These are phyloP conservation scores for Petrocephalus sullivani DNA, from an alignment of 2,797 vertebrate species.

Conservation along the genomic window DNA sequence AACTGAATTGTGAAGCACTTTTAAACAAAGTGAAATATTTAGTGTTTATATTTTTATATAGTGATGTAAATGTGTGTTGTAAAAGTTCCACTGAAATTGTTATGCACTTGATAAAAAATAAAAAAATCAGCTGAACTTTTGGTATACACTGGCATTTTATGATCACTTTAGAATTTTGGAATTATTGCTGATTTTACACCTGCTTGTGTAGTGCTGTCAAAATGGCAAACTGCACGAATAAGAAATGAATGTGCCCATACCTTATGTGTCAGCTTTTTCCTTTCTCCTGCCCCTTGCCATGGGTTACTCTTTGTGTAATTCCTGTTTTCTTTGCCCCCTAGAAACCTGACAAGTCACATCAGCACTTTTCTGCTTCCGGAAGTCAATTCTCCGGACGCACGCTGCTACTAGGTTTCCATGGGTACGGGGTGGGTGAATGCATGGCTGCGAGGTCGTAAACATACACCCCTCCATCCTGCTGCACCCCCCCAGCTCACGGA, in stretches of 20 bases:
- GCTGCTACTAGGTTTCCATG: background rate
- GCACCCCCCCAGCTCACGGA: background rate
- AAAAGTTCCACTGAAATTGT: background rate
- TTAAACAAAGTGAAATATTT: background rate
- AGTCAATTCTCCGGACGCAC: background rate
- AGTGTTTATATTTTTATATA: background rate
- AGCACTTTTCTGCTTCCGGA: background rate
- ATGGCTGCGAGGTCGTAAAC: constrained; percentile 56
- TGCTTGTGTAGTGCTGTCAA: background rate
- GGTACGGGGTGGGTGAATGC: constrained; percentile 42
- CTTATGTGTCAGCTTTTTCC: background rate
- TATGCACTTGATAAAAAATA: background rate
- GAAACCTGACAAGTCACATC: background rate
- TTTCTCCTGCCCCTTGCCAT: background rate
- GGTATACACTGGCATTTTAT: background rate
- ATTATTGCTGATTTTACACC: background rate
- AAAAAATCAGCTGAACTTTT: background rate
- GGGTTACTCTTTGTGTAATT: background rate
- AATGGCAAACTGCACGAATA: background rate
- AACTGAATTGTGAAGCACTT: background rate
- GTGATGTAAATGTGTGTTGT: background rate
- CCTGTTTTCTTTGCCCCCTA: background rate
- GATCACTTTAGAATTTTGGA: background rate
- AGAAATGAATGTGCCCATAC: background rate
- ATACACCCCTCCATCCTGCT: constrained; percentile 20